Base-by-base conservation (phyloP, 2,113 vertebrate genomes). In the Antigone vipio region DNA sequence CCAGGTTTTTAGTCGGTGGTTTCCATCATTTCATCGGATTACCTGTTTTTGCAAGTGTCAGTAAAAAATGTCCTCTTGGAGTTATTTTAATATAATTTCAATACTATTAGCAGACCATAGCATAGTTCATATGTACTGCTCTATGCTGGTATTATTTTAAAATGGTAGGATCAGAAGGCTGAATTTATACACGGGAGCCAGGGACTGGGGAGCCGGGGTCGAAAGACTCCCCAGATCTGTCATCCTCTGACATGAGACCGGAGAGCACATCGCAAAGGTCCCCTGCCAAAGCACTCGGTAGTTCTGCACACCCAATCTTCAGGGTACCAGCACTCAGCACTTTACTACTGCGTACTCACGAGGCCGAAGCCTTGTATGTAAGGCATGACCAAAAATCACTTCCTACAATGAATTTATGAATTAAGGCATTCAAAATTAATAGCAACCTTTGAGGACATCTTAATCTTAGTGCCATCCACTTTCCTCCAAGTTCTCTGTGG, bases 191-290 rank as follows among this genome's bases (percentile, higher is more conserved):
- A 7, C 2, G 4, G 9, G 18, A 63, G 42, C 30, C 30, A 50
- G 15, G 10, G 8, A 9, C 53, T 35, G 29, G 30, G 49, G 30
- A 59, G 34, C 4, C n/a, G 12, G 30, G 42, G 32, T 27, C 35
- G 62, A n/a, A 75, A 32, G 50, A 34, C 45, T 58, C 34, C 11
- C n/a, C 75, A 74, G 20, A 30, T 47, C 59, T 49, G 30, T 47
- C 40, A 15, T 32, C 21, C 40, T 18, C 53, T 52, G n/a, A 30
- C 0, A 1, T 29, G 55, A 47, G 83, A 35, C n/a, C 2, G 1
- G 30, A 21, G 35, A 12, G 35, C 64, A 56, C 2, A 1, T 44
- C 1, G 2, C 23, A 56, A 32, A 38, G 35, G 9, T 69, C 30
- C 38, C 23, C 42, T 62, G 30, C 32, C 68, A 19, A 75, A 60